These are phyloP conservation scores for Mus spicilegus DNA, from an alignment of 2,113 vertebrate species.

Conservation along the genomic window DNA sequence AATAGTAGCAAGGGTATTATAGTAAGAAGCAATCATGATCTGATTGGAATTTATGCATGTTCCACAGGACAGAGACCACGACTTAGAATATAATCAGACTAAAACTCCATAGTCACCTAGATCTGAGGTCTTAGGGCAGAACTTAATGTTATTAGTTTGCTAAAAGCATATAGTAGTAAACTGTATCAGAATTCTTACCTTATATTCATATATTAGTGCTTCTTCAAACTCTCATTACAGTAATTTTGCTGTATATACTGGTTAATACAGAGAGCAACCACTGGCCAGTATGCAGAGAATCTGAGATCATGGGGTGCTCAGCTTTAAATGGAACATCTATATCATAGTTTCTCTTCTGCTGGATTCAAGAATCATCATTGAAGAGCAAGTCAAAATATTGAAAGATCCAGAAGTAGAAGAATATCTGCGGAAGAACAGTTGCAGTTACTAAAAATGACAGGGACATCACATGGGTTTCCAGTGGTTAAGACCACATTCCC, in stretches of 20 bases:
- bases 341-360: background rate
- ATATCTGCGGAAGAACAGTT: background rate
- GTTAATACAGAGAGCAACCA: background rate
- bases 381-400: background rate
- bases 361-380: background rate
- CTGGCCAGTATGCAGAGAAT: background rate
- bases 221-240: background rate
- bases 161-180: background rate
- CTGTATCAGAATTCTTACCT: background rate
- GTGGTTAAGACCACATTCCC: background rate
- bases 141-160: background rate
- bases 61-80: background rate
- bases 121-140: background rate
- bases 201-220: background rate
- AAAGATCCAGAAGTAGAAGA: background rate
- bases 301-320: background rate
- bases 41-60: no score
- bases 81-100: background rate
- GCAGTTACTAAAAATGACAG: background rate
- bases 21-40: background rate
- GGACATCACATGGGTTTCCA: no score
- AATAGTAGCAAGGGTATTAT: background rate
- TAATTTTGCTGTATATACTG: background rate
- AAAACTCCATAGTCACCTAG: background rate
- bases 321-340: background rate